Base-by-base conservation (phyloP, 2,113 vertebrate species). In the Cynocephalus volans region DNA sequence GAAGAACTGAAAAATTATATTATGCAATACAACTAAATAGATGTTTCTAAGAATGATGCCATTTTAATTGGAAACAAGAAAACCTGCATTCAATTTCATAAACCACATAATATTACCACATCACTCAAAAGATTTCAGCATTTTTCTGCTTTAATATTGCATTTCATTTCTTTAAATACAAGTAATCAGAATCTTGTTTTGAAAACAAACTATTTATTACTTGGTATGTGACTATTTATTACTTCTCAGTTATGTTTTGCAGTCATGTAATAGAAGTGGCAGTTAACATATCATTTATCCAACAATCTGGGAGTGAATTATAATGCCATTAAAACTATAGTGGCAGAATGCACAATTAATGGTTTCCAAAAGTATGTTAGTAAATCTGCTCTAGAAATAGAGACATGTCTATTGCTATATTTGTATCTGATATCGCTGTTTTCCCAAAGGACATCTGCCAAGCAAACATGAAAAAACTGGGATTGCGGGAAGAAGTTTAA, bases 201-300 rank as follows among this genome's bases (percentile, higher is more conserved):
- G 98, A 97, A 98, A 98, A 95, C 86, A 98, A 98, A 84, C n/a
- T 28, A 84, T 98, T 97, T 97, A 95, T 98, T 98, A 93, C 31
- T 92, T 92, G 87, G 54, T 70, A 95, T 97, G 92, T 97, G 58
- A 91, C n/a, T 93, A 72, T 98, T 98, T 98, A 97, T 98, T 98
- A 95, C 65, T 87, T 96, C 94, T 97, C 95, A 90, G 95, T 98
- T 95, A 83, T 96, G 72, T 93, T 98, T 98, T 92, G 60, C 92
- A 94, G 26, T 80, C 60, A 87, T 96, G 96, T 96, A 97, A 96
- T 97, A 92, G 97, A 98, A 98, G 95, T 70, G 70, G 48, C 93
- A 97, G 91, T 97, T 98, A 98, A 90, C 87, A 98, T 93, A 98
- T 97, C 75, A 98, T 98, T 98, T 98, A 97, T 98, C 58, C 91